Conservation (phyloP, 2,888 invertebrate genomes). For the Xanthorhoe spadicearia region DNA sequence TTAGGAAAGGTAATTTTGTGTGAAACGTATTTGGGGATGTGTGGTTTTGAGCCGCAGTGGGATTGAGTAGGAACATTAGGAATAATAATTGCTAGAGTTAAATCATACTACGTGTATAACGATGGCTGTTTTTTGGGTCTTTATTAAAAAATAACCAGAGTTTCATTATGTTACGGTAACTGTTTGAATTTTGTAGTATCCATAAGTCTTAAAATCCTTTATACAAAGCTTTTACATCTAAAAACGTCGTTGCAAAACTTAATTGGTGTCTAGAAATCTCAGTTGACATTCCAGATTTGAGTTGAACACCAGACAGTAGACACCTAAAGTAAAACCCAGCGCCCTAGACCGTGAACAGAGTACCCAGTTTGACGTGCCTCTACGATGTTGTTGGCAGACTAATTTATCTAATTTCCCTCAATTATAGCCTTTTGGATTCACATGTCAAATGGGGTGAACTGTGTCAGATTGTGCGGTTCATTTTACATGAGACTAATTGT, state of each 20-base stretch:
- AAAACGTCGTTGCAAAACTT: neutral
- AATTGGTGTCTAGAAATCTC: neutral
- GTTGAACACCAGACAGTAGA: constrained; percentile 7
- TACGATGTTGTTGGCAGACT: constrained; percentile 40
- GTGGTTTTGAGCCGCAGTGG: constrained; percentile 22
- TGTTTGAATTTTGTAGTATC: too few species aligned
- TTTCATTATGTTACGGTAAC: too few species aligned
- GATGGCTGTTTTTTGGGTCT: too few species aligned
- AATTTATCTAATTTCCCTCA: constrained; percentile 80
- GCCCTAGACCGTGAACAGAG: constrained; percentile 23
- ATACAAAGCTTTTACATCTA: too few species aligned
- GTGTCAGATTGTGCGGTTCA: constrained; percentile 57
- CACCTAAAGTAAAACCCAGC: constrained; percentile 23
- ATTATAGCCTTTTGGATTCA: constrained; percentile 74
- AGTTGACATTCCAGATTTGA: neutral
- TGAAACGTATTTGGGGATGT: constrained; percentile 31
- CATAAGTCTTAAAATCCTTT: too few species aligned
- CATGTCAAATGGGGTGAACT: constrained; percentile 71
- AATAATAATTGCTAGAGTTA: constrained; percentile 4
- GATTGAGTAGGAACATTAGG: constrained; percentile 19
- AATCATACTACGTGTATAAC: neutral
- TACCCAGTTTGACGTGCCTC: constrained; percentile 17
- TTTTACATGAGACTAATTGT: constrained; percentile 49
- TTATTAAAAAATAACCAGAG: too few species aligned
- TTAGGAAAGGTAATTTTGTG: constrained; percentile 57